Evolutionary conservation across 2,113 vertebrate species (phyloP).

Genomic region (Athene cunicularia): DNA sequence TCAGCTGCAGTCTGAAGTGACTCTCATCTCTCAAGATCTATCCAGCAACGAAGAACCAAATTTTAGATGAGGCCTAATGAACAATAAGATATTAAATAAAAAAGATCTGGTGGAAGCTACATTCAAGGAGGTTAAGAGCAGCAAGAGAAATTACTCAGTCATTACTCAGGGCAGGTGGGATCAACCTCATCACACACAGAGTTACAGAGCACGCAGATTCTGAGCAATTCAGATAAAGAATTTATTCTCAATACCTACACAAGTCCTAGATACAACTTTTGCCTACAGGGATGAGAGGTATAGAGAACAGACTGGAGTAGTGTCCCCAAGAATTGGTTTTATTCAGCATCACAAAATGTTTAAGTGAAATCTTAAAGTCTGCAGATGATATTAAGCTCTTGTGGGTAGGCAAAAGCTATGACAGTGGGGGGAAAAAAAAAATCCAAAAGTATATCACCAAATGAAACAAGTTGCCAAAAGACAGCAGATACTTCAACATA

Average conservation of each 20-base stretch:
- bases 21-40: not conserved
- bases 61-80: not conserved
- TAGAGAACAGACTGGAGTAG: not conserved
- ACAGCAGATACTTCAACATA: not conserved
- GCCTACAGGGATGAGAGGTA: not conserved
- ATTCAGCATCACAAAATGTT: not conserved
- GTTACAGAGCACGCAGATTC: not conserved
- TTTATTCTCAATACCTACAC: not conserved
- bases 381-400: not conserved
- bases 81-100: not conserved
- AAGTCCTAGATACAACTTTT: not conserved
- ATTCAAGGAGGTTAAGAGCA: not conserved
- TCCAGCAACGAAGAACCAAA: not conserved
- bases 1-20: too few species aligned
- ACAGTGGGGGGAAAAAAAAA: not conserved
- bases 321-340: not conserved
- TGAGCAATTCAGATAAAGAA: not conserved
- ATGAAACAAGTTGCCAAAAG: not conserved
- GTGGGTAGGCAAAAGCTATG: accelerated
- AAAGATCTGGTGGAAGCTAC: not conserved
- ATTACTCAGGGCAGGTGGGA: not conserved
- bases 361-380: not conserved
- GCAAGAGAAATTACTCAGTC: not conserved
- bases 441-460: not conserved
- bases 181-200: not conserved